Evolutionary conservation across 2,888 invertebrate species (phyloP).

Genomic region (Pyrocoelia pectoralis): DNA sequence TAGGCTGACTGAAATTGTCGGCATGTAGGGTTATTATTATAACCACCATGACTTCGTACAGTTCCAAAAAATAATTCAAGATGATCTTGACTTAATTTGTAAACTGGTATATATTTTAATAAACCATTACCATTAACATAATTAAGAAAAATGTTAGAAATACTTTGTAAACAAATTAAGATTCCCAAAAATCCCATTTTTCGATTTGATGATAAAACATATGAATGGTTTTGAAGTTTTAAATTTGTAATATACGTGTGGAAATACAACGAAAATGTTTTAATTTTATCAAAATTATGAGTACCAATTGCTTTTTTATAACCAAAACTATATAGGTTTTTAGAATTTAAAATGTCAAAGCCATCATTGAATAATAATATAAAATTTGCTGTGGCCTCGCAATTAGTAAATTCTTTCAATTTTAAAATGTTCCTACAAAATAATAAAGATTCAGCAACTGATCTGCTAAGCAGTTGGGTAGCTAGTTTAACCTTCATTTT

Average conservation of each 20-base stretch:
- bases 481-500: not conserved
- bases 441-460: slow-evolving; percentile 40
- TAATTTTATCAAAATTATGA: slow-evolving; percentile 8
- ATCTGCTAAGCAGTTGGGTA: slow-evolving; percentile 11
- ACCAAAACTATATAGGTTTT: slow-evolving; percentile 27
- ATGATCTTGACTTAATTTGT: slow-evolving; percentile 30
- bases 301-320: slow-evolving; percentile 31
- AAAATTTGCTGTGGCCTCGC: slow-evolving; percentile 40
- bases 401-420: slow-evolving; percentile 38
- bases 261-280: not conserved
- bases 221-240: not conserved
- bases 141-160: too few relatives aligned
- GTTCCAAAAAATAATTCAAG: slow-evolving; percentile 33
- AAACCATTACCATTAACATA: not conserved
- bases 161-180: too few relatives aligned
- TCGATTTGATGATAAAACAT: too few relatives aligned
- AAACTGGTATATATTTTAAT: slow-evolving; percentile 23
- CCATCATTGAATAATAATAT: slow-evolving; percentile 38
- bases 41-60: slow-evolving; percentile 26
- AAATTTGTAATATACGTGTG: not conserved
- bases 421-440: slow-evolving; percentile 31
- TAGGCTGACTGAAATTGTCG: too few relatives aligned
- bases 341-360: slow-evolving; percentile 44
- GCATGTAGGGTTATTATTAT: slow-evolving; percentile 37
- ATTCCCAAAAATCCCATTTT: too few relatives aligned